A percentile compares a stretch with the other conserved stretches of the same genome.
Conservation (phyloP, 2,888 invertebrate genomes). For the Caenorhabditis imperialis region DNA sequence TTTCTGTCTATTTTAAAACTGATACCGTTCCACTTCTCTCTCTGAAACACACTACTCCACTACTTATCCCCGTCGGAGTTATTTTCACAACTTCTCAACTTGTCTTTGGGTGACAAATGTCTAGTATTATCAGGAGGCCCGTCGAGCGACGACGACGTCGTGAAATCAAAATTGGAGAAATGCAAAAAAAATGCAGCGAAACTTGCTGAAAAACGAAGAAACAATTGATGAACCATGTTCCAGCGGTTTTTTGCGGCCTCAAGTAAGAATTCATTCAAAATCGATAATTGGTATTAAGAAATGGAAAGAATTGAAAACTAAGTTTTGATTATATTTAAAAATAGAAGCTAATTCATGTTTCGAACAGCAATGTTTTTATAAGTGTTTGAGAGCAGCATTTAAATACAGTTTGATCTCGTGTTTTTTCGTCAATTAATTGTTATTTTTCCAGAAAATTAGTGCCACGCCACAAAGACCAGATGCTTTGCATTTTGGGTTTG, state of each 20-base stretch:
- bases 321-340: neutral
- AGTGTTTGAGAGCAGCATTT: too few relatives aligned
- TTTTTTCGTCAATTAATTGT: neutral
- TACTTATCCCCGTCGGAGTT: too few relatives aligned
- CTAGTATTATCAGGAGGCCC: too few relatives aligned
- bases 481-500: constrained; percentile 13
- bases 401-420: too few relatives aligned
- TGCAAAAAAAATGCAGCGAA: constrained; percentile 33
- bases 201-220: constrained; percentile 13
- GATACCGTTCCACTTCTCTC: too few relatives aligned
- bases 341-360: neutral
- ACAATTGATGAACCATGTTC: constrained; percentile 24
- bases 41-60: too few relatives aligned
- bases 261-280: constrained; percentile 23
- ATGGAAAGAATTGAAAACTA: neutral
- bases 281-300: too few relatives aligned
- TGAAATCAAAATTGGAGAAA: neutral
- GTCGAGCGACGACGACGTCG: neutral
- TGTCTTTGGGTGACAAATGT: too few relatives aligned
- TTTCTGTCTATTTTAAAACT: too few relatives aligned
- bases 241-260: constrained; percentile 23
- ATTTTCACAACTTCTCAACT: too few relatives aligned
- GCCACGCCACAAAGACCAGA: constrained; percentile 38
- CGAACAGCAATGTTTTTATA: too few relatives aligned
- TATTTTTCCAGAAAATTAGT: constrained; percentile 18